A percentile compares a stretch with the other conserved stretches of the same genome.
Evolutionary conservation across 2,797 vertebrate species (phyloP).

Genomic region (Myotis planiceps): DNA sequence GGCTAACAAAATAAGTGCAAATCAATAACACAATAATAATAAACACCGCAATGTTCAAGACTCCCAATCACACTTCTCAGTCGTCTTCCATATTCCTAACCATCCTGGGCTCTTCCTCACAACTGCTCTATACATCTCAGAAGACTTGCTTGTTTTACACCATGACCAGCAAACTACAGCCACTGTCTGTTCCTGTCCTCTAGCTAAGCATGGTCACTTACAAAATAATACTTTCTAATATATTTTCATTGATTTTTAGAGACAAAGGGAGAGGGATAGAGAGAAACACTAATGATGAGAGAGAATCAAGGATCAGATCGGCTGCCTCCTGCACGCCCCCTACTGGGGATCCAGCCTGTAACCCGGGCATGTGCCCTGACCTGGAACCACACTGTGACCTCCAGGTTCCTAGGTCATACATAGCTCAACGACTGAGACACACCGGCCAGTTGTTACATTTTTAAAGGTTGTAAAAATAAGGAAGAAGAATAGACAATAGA

Average conservation of each 20-base stretch:
- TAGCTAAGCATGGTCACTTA: not conserved
- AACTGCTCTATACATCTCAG: not conserved
- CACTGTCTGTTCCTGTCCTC: not conserved
- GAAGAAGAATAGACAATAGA: not conserved
- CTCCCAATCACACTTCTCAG: not conserved
- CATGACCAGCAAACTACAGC: not conserved
- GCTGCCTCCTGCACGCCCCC: no score
- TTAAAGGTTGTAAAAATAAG: not conserved
- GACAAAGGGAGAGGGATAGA: no score
- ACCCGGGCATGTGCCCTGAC: no score
- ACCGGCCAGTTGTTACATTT: not conserved
- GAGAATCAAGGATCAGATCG: no score
- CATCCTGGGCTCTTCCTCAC: not conserved
- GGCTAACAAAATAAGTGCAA: conserved; percentile 17
- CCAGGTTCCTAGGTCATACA: no score
- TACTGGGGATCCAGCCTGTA: no score
- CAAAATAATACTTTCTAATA: no score
- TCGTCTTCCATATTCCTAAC: not conserved
- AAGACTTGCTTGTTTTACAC: not conserved
- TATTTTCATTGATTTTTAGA: no score
- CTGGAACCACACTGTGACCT: no score
- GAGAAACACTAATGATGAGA: no score
- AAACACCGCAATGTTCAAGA: not conserved
- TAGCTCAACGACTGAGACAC: no score
- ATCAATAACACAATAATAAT: not conserved